phyloP scores from a whole-genome alignment of 2,797 vertebrate genomes.

The Danio tinwini region DNA sequence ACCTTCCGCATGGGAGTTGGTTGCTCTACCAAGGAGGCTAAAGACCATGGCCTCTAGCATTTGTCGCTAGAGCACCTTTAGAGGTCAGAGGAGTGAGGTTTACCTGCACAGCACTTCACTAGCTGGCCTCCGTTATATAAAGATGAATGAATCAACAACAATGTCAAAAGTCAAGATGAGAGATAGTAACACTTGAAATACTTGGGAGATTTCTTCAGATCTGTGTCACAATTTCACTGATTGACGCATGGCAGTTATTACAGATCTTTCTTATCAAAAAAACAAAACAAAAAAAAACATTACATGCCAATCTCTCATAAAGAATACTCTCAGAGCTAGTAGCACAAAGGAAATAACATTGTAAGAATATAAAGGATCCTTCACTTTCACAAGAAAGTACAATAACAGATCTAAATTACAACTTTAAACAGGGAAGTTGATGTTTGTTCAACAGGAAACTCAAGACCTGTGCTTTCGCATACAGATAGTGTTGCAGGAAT shows the following conservation, averaged over 20 bases:
- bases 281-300: too few relatives aligned
- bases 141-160: background rate
- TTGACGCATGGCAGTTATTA: background rate
- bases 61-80: too few relatives aligned
- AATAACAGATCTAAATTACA: background rate
- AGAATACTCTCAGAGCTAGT: background rate
- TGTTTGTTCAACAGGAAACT: background rate
- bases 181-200: background rate
- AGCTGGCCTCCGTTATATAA: too few relatives aligned
- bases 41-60: too few relatives aligned
- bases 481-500: background rate
- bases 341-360: background rate
- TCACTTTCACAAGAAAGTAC: background rate
- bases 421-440: background rate
- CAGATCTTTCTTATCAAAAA: background rate
- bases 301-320: background rate
- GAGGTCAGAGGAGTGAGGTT: too few relatives aligned
- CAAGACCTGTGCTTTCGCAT: background rate
- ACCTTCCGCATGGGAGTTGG: too few relatives aligned
- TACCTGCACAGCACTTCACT: too few relatives aligned
- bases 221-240: background rate
- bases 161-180: background rate
- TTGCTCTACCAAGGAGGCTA: too few relatives aligned
- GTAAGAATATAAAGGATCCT: too few relatives aligned
- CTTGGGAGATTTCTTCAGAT: background rate